phyloP scores from a whole-genome alignment of 2,888 invertebrate genomes.

The Dolichomitus sp. region DNA sequence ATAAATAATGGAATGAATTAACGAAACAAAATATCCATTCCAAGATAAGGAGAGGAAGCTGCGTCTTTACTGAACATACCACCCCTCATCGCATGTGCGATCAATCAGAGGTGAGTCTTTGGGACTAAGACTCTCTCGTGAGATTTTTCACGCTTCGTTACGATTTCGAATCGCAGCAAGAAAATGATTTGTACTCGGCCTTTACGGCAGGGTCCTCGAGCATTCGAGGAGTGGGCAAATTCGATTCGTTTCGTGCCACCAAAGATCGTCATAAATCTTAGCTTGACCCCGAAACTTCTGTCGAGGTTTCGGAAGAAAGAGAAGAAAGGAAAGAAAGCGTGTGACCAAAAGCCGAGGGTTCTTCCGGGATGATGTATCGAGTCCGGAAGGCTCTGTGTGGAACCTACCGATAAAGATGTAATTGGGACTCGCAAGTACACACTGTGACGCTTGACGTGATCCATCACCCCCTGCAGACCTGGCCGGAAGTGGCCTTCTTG shows the following conservation, averaged over 20 bases:
- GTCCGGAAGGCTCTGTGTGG: constrained; percentile 56
- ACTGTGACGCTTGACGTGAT: constrained; percentile 59
- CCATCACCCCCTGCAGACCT: constrained; percentile 67
- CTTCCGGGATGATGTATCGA: constrained; percentile 75
- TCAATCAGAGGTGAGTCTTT: constrained; percentile 16
- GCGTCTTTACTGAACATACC: background rate
- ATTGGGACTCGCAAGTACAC: constrained; percentile 70
- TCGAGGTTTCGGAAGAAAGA: constrained; percentile 34
- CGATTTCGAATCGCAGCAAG: constrained; percentile 41
- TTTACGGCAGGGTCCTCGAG: constrained; percentile 22
- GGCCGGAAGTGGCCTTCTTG: constrained; percentile 46
- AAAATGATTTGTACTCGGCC: constrained; percentile 68
- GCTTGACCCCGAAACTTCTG: constrained; percentile 73
- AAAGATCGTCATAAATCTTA: constrained; percentile 74
- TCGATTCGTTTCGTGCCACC: constrained; percentile 55
- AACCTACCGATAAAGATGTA: constrained; percentile 75
- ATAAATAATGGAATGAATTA: background rate
- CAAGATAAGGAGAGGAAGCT: background rate
- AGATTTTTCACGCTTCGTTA: constrained; percentile 48
- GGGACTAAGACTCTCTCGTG: constrained; percentile 26
- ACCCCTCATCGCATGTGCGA: background rate
- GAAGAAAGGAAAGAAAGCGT: constrained; percentile 18
- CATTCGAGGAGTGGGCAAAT: constrained; percentile 22
- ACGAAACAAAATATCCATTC: background rate
- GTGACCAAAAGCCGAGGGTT: constrained; percentile 23